Percentiles rank a stretch among this genome's conserved stretches.
Evolutionary conservation across 2,797 vertebrate genomes (phyloP).

Genomic region (Mus caroli): DNA sequence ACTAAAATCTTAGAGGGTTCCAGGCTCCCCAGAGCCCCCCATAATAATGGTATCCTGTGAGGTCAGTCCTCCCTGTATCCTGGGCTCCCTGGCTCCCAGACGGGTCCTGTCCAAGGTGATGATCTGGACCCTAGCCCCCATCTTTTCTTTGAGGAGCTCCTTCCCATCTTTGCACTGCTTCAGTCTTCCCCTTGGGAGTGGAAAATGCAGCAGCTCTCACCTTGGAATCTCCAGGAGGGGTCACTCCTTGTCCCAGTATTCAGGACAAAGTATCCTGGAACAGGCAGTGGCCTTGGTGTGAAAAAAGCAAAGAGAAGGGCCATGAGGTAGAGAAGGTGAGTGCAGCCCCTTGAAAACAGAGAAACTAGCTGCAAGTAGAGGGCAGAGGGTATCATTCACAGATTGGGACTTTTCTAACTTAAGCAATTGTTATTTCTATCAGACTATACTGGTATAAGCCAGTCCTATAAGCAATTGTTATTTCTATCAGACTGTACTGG

Average conservation of each 20-base stretch:
- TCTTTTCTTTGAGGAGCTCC: neutral
- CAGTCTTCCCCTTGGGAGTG: neutral
- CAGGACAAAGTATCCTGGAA: neutral
- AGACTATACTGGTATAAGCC: neutral
- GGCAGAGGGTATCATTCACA: neutral
- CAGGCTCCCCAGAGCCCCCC: too few species aligned
- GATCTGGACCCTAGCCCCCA: neutral
- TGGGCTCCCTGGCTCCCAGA: neutral
- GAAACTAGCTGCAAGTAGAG: neutral
- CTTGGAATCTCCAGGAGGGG: neutral
- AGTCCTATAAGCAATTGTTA: neutral
- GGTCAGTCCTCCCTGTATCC: accelerated
- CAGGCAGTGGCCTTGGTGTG: neutral
- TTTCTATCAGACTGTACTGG: too few species aligned
- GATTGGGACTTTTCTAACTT: neutral
- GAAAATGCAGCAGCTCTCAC: neutral
- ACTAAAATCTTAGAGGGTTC: neutral
- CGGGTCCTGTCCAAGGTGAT: neutral
- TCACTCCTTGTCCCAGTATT: neutral
- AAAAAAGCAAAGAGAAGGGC: too few species aligned
- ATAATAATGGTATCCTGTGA: accelerated
- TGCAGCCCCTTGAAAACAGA: neutral
- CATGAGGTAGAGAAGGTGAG: neutral
- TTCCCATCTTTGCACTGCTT: neutral
- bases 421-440: neutral